These are phyloP conservation scores for Phalacrocorax aristotelis DNA, from an alignment of 2,113 vertebrate species.

Conservation along the genomic window DNA sequence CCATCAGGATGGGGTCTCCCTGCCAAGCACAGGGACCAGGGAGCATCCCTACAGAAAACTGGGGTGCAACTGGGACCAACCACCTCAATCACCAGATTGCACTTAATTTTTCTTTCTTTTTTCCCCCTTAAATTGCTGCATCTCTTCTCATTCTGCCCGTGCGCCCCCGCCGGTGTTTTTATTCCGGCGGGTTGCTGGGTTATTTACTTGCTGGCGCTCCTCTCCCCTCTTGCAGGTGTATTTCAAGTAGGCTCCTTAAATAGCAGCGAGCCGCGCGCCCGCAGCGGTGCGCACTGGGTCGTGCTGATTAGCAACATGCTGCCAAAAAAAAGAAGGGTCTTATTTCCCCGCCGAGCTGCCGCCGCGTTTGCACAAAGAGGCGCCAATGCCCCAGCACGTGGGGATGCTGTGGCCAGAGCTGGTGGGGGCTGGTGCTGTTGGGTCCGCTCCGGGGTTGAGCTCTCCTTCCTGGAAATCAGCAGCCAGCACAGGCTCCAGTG, in stretches of 20 bases:
- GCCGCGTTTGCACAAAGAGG: background rate
- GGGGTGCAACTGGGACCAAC: accelerated
- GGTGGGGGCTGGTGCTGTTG: accelerated
- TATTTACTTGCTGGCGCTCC: slow-evolving; percentile 50
- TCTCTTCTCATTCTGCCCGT: background rate
- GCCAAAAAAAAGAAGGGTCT: slow-evolving; percentile 35
- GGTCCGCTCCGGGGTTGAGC: background rate
- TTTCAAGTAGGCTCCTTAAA: slow-evolving; percentile 71
- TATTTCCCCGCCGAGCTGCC: background rate
- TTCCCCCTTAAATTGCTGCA: background rate
- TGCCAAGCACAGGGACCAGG: background rate
- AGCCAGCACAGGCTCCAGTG: background rate
- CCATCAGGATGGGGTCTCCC: background rate
- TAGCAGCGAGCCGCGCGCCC: slow-evolving; percentile 31
- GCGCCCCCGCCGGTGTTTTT: background rate
- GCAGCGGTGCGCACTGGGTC: slow-evolving; percentile 7
- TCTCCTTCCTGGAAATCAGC: background rate
- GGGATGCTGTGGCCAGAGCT: background rate
- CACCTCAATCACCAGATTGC: background rate
- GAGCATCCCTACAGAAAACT: background rate
- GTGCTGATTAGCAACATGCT: slow-evolving; percentile 52
- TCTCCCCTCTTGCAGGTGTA: slow-evolving; percentile 66
- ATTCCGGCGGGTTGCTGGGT: slow-evolving; percentile 28
- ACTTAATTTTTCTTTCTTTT: background rate
- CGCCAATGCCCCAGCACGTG: background rate